Evolutionary conservation across 2,113 vertebrate genomes (phyloP).

Genomic region (Ictalurus furcatus): DNA sequence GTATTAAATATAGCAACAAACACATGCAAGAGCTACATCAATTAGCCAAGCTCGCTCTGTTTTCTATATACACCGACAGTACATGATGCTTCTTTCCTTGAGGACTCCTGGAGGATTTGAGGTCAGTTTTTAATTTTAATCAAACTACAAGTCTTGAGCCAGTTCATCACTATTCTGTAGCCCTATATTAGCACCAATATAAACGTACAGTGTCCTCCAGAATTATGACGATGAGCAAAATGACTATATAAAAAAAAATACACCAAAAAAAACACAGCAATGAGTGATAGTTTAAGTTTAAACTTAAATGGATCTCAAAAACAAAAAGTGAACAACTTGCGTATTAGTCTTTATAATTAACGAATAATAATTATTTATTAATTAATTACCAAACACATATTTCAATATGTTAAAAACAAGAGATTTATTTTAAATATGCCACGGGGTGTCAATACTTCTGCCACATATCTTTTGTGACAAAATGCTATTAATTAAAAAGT

Average conservation of each 20-base stretch:
- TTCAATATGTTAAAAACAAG: neutral
- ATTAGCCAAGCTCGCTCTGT: conserved; percentile 6
- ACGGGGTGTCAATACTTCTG: neutral
- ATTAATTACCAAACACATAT: neutral
- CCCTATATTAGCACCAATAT: neutral
- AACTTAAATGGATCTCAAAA: neutral
- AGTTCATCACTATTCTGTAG: neutral
- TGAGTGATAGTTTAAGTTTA: neutral
- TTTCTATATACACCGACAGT: neutral
- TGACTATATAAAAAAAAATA: neutral
- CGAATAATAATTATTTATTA: too few species aligned
- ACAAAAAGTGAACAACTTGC: neutral
- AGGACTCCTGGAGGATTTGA: neutral
- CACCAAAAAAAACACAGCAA: neutral
- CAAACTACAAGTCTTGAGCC: neutral
- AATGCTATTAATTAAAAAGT: neutral
- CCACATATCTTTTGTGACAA: neutral
- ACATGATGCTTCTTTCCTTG: neutral
- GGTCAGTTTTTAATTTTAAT: neutral
- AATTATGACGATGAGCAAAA: neutral
- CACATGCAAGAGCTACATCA: conserved; percentile 27
- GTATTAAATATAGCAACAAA: conserved; percentile 19
- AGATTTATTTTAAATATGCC: neutral
- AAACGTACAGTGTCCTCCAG: neutral
- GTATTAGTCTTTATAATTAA: neutral